These are phyloP conservation scores for Epiperipatus broadwayi DNA, from an alignment of 2,888 invertebrate genomes.

Conservation along the genomic window DNA sequence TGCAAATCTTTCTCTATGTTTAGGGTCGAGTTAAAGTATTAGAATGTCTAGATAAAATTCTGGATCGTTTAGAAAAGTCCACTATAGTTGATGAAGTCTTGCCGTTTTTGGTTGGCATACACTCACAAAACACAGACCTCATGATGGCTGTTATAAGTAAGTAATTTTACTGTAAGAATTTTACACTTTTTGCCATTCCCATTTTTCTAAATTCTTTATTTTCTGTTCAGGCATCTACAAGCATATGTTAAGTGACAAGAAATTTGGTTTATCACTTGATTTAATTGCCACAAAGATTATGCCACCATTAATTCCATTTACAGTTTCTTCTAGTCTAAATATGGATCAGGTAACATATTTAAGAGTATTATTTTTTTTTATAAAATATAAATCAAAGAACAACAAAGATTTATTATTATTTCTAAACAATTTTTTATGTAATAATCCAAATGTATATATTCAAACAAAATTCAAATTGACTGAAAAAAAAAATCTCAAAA, in stretches of 20 bases:
- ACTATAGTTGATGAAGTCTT: slow-evolving; percentile 77
- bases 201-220: neutral
- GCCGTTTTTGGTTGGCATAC: slow-evolving; percentile 65
- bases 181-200: neutral
- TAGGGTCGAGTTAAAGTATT: slow-evolving; percentile 30
- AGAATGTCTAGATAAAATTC: slow-evolving; percentile 44
- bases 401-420: no score
- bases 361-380: no score
- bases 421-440: no score
- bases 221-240: slow-evolving; percentile 58
- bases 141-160: slow-evolving; percentile 78
- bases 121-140: slow-evolving; percentile 68
- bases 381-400: no score
- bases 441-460: no score
- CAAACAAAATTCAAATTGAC: no score
- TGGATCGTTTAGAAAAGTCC: slow-evolving; percentile 61
- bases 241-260: slow-evolving; percentile 68
- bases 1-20: no score
- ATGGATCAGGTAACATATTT: slow-evolving; percentile 46
- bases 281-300: slow-evolving; percentile 83
- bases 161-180: slow-evolving; percentile 31
- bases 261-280: slow-evolving; percentile 68
- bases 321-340: slow-evolving; percentile 65
- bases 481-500: no score
- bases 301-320: slow-evolving; percentile 75